Conservation (phyloP, 1,140 invertebrate species). For the Nephotettix cincticeps region DNA sequence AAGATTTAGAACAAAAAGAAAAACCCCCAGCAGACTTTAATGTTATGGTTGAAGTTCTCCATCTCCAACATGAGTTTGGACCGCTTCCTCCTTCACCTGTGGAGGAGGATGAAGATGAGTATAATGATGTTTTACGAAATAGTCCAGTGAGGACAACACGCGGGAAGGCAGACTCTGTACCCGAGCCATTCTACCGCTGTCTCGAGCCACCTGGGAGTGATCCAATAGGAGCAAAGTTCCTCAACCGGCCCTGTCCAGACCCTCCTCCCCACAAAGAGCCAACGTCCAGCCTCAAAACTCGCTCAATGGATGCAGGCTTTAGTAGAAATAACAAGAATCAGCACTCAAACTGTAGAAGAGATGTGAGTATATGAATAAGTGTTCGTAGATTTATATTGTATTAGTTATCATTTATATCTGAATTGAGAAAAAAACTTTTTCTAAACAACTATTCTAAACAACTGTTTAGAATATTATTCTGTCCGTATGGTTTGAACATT, state of each 20-base stretch:
- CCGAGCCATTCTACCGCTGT: constrained; percentile 44
- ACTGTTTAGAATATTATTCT: too few species aligned
- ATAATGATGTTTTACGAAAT: constrained; percentile 62
- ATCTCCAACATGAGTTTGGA: constrained; percentile 64
- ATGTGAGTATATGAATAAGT: constrained; percentile 41
- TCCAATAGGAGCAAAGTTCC: constrained; percentile 36
- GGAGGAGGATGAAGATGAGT: constrained; percentile 72
- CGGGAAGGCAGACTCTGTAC: constrained; percentile 52
- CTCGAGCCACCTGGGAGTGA: constrained; percentile 40
- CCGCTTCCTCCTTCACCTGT: constrained; percentile 75
- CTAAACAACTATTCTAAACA: too few species aligned
- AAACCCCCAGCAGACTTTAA: constrained; percentile 41
- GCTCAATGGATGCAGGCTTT: constrained; percentile 73
- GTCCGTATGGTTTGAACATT: too few species aligned
- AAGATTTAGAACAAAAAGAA: constrained; percentile 21
- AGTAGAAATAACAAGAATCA: constrained; percentile 40
- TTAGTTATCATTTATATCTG: too few species aligned
- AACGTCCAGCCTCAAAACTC: constrained; percentile 69
- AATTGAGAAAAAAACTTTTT: too few species aligned
- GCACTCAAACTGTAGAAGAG: constrained; percentile 39
- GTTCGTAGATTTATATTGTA: too few species aligned
- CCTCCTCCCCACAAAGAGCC: constrained; percentile 70
- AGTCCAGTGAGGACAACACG: constrained; percentile 42
- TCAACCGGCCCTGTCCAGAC: constrained; percentile 48
- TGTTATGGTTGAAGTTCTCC: constrained; percentile 44